Evolutionary conservation across 2,888 invertebrate species (phyloP), one percentile per base, ranked within the genome.

Genomic region (Ctena decussata): DNA sequence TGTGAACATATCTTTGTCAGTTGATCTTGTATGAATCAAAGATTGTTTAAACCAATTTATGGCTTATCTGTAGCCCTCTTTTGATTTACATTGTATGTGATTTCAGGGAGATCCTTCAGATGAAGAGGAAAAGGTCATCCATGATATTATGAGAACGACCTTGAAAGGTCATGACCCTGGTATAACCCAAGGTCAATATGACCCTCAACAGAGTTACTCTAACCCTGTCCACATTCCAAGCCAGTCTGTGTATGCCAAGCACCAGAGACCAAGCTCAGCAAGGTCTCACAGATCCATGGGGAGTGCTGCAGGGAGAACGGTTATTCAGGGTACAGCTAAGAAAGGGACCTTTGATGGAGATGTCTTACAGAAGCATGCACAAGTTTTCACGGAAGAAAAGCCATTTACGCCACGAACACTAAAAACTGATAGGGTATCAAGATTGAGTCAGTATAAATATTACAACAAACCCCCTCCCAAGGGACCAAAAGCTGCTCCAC

Each of bases 321-420:
- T 85, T 75, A 77, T 84, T 30, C 84, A 84, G 32, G 78, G 85
- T 12, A 78, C 78, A 35, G 78, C 85, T 12, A 88, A 84, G 75
- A 92, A 90, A 72, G 89, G 89, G 11, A 92, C 93, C 8, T 91
- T 92, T 69, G 91, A 92, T 79, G 93, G 93, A 8, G 95, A 95
- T 82, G 77, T 95, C 0, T 84, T 95, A 6, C 91, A 95, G 21
- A 94, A 92, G 53, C 89, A 93, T 35, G 79, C 92, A 18, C 93
- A 95, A 79, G 92, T 90, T 35, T 95, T 95, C 80, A 95, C 95
- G 11, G 93, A 95, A 69, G 92, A 92, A 30, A 94, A 94, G 78
- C 94, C 95, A 18, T 95, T 95, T 84, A 94, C 95, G 8, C 95
- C 95, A 24, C 85, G 95, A 57, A 95, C 94, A 27, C 90, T 95